These are phyloP conservation scores for Hippopotamus amphibius DNA, from an alignment of 2,113 vertebrate species.

Conservation along the genomic window DNA sequence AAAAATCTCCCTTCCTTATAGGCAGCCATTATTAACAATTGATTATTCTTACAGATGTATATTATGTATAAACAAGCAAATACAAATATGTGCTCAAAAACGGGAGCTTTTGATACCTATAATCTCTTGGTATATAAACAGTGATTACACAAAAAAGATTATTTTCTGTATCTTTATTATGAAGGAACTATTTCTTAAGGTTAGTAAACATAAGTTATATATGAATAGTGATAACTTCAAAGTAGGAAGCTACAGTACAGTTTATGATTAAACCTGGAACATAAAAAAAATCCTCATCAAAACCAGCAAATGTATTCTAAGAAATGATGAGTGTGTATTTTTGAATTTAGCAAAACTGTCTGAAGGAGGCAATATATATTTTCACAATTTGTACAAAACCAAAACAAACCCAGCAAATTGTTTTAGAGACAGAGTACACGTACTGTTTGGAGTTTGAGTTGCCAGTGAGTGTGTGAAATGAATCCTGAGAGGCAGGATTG, in stretches of 20 bases:
- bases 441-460: background rate
- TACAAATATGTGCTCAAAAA: conserved; percentile 28
- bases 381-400: conserved; percentile 24
- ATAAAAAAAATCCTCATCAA: conserved; percentile 3
- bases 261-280: background rate
- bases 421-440: background rate
- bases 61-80: background rate
- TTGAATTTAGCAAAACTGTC: conserved; percentile 51
- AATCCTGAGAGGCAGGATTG: background rate
- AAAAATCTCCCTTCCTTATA: background rate
- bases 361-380: conserved; percentile 6
- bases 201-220: background rate
- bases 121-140: background rate
- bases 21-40: background rate
- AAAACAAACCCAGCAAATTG: background rate
- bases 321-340: conserved; percentile 24
- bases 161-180: background rate
- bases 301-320: background rate
- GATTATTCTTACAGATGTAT: background rate
- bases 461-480: background rate
- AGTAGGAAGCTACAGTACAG: background rate
- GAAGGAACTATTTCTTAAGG: conserved; percentile 7
- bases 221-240: conserved; percentile 42
- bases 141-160: conserved; percentile 2
- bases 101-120: background rate